Evolutionary conservation across 2,113 vertebrate genomes (phyloP), one percentile per base, ranked within the genome.

Genomic region (Tragulus kanchil): DNA sequence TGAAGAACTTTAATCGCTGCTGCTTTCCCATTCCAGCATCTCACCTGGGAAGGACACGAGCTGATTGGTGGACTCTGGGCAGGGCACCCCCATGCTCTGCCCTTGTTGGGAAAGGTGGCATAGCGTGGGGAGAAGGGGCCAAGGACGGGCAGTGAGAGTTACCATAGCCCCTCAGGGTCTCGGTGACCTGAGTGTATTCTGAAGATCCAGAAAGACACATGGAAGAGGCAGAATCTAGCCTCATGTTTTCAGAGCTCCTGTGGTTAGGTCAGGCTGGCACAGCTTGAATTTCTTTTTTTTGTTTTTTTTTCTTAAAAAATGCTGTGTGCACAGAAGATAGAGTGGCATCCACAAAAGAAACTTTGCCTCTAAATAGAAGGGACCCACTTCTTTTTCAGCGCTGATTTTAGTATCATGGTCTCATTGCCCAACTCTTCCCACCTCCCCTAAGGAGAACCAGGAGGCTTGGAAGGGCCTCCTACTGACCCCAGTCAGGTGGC

Each of bases 341-440:
- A 58, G 45, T 77, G 8, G 61, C 21, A 62, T 8, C 26, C 21
- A 50, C 6, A 45, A 14, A 48, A 45, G 26, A 62, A 69, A 83
- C 77, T 54, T 87, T n/a, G 50, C 4, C 42, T 56, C 1, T 86
- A 52, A 42, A 50, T 28, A 77, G 56, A 87, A 67, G 85, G 82
- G 50, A 11, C 28, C 17, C 54, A 17, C 16, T 83, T 92, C 45
- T 54, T 69, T 90, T 59, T 58, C 90, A 65, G 45, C 8, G 67
- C 58, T 65, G 90, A 94, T 96, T 97, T 97, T 93, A 82, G 93
- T 97, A 94, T 71, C 85, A 5, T 16, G 21, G 52, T 17, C 61
- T 14, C 6, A 17, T 3, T 45, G 16, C n/a, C 48, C 8, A 25
- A 11, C 31, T 56, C 28, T 36, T n/a, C 28, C 17, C 6, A 12